Base-by-base conservation (phyloP, 2,113 vertebrate species). In the Cottus gobio region DNA sequence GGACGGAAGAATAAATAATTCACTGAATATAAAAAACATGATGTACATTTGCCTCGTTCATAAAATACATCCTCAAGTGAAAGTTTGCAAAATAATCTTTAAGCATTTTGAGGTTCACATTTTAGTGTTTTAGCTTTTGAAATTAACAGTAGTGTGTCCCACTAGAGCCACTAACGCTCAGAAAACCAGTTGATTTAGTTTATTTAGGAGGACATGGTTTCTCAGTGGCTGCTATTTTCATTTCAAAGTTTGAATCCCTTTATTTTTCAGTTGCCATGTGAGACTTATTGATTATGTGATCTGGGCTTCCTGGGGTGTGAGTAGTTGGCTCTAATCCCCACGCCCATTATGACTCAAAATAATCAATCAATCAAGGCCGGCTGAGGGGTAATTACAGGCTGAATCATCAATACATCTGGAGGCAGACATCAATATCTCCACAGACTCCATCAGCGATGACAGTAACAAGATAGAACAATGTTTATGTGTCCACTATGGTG, bases 221-320 rank as follows among this genome's bases (percentile, higher is more conserved):
- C 12, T 34, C 7, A 31, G 54, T 2, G 7, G 34, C 11, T 61
- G 44, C n/a, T 61, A 22, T 20, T 26, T 46, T 16, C 9, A 64
- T 28, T 26, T 71, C 15, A 61, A 24, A 39, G 24, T 61, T 70
- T 30, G 37, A 75, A 68, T 77, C 22, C 30, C 30, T 62, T 63
- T 42, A 65, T 26, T 28, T 74, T 44, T 54, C 42, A 73, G 16
- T 28, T 11, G 1, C 36, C 46, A 31, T 67, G 4, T 75, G 60
- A 75, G n/a, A 54, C 22, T 24, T 74, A 84, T 83, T 72, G 76
- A 82, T 80, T 58, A 36, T 64, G 62, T 68, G 28, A 72, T 86
- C 39, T 48, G 56, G 26, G 42, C 7, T 54, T 48, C 39, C 54
- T 15, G 39, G 42, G 46, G 30, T 70, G 67, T 42, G 50, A 83